phyloP scores from a whole-genome alignment of 2,113 vertebrate genomes.

The Pelusios castaneus region DNA sequence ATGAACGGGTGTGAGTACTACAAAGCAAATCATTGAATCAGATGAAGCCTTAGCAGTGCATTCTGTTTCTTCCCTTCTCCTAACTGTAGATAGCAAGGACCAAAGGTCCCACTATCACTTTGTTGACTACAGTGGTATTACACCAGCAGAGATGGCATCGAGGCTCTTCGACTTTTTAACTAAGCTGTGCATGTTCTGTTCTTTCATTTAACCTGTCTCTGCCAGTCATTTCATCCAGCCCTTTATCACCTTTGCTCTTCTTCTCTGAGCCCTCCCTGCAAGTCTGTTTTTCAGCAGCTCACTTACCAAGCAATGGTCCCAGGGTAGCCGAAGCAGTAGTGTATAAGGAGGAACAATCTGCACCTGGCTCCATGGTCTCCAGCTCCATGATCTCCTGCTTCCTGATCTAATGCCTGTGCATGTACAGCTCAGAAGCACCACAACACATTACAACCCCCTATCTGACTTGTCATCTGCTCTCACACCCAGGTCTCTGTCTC shows the following conservation, averaged over 20 bases:
- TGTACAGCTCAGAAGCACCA: not conserved
- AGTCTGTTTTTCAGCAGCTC: not conserved
- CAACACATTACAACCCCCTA: not conserved
- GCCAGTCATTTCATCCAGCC: not conserved
- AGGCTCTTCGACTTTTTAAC: not conserved
- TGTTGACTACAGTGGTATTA: not conserved
- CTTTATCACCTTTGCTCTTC: not conserved
- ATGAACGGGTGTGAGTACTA: not conserved
- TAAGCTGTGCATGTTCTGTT: not conserved
- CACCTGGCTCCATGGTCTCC: not conserved
- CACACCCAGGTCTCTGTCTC: not conserved
- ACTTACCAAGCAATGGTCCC: not conserved
- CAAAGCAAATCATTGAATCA: not conserved
- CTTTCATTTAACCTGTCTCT: not conserved
- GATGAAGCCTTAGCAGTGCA: not conserved
- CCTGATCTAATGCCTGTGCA: accelerated
- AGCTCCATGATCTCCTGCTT: not conserved
- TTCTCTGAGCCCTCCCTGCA: not conserved
- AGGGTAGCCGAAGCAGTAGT: accelerated
- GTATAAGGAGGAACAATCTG: not conserved
- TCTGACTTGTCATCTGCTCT: not conserved
- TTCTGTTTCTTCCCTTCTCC: not conserved
- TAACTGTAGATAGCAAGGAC: not conserved
- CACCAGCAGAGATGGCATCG: not conserved
- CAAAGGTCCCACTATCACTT: not conserved